Conservation (phyloP, 2,113 vertebrate species). For the Cricetomys ansorgei region DNA sequence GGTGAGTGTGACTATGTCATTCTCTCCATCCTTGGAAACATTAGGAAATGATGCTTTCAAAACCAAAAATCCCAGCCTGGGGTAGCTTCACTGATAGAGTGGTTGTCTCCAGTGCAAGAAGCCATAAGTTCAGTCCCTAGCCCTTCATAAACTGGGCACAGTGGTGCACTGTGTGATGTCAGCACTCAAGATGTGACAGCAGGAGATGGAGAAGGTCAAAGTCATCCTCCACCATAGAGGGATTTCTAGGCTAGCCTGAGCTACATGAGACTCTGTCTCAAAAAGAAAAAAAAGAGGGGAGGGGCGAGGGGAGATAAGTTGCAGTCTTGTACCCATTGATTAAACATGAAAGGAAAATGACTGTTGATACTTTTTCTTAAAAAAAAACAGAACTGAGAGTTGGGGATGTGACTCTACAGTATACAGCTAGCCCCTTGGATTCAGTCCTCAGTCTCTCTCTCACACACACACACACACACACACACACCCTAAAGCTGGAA, state of each 20-base stretch:
- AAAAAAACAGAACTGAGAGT: background rate
- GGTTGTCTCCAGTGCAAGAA: background rate
- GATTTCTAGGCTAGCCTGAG: background rate
- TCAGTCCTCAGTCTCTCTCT: background rate
- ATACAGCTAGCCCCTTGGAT: background rate
- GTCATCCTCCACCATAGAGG: background rate
- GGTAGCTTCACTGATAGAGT: background rate
- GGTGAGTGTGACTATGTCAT: background rate
- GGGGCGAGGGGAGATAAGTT: background rate
- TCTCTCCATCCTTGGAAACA: background rate
- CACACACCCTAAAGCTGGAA: background rate
- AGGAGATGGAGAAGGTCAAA: background rate
- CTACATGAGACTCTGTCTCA: background rate
- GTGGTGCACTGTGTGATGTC: background rate
- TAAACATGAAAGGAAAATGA: background rate
- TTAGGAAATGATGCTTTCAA: constrained; percentile 15
- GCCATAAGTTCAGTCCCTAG: background rate
- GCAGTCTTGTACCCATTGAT: too few relatives aligned
- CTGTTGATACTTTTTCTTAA: constrained; percentile 7
- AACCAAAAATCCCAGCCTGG: background rate
- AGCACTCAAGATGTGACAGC: background rate
- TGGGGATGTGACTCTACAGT: background rate
- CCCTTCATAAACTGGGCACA: background rate
- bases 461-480: background rate
- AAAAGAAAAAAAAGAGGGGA: background rate